Conservation (phyloP, 2,888 invertebrate genomes). For the Zaprionus lineosus region DNA sequence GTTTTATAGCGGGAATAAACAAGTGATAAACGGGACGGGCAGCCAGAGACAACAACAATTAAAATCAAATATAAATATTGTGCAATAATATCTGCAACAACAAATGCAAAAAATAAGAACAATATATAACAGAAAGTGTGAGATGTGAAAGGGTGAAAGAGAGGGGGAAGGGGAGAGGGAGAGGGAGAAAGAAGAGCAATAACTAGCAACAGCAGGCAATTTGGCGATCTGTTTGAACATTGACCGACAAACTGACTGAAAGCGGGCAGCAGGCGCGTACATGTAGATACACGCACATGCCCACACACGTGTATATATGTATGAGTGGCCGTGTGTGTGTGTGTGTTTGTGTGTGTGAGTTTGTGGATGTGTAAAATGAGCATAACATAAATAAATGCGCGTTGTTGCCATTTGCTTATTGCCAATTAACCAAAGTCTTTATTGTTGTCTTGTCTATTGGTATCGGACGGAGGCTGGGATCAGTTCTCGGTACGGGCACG, state of each 20-base stretch:
- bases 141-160: background rate
- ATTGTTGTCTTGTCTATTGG: constrained; percentile 64
- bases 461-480: constrained; percentile 14
- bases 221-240: constrained; percentile 53
- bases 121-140: constrained; percentile 3
- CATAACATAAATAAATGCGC: constrained; percentile 71
- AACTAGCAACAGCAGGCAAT: constrained; percentile 45
- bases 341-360: constrained; percentile 16
- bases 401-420: constrained; percentile 76
- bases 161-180: background rate
- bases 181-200: background rate
- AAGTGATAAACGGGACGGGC: constrained; percentile 10
- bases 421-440: constrained; percentile 75
- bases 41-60: constrained; percentile 43
- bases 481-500: background rate
- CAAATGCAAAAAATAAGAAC: constrained; percentile 12
- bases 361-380: constrained; percentile 41
- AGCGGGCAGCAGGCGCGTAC: background rate
- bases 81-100: constrained; percentile 52
- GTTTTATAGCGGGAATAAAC: constrained; percentile 18
- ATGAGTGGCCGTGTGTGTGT: constrained; percentile 7
- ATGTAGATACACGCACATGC: background rate
- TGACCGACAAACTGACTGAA: constrained; percentile 53
- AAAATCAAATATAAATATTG: constrained; percentile 69
- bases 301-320: background rate